phyloP scores from a whole-genome alignment of 1,140 invertebrate species.

The Bradynema listronoti region DNA sequence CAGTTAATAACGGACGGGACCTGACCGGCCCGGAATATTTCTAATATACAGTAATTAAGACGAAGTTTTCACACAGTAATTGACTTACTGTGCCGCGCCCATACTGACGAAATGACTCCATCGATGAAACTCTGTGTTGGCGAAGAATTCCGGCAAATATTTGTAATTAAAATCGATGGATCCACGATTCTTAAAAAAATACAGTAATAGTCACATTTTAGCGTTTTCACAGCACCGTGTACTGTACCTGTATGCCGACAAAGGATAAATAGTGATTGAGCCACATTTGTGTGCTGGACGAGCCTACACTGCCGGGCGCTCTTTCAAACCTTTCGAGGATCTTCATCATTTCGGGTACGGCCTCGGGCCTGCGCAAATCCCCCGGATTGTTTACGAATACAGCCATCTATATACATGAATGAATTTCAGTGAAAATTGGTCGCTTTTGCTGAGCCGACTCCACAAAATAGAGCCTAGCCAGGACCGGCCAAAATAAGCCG shows the following conservation, averaged over 20 bases:
- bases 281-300: conserved; percentile 54
- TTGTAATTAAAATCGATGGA: conserved; percentile 56
- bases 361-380: conserved; percentile 43
- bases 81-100: conserved; percentile 35
- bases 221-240: too few species aligned
- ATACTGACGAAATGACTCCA: conserved; percentile 55
- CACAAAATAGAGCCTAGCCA: too few species aligned
- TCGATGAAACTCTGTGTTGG: conserved; percentile 39
- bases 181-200: conserved; percentile 40
- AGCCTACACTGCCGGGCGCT: conserved; percentile 44
- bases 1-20: too few species aligned
- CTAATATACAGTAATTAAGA: too few species aligned
- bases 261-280: conserved; percentile 49
- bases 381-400: conserved; percentile 54
- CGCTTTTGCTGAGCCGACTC: too few species aligned
- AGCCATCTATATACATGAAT: conserved; percentile 36
- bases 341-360: conserved; percentile 46
- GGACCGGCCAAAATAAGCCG: too few species aligned
- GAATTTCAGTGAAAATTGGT: conserved; percentile 1
- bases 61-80: too few species aligned
- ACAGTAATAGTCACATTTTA: too few species aligned
- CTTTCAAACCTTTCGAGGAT: conserved; percentile 48
- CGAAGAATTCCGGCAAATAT: conserved; percentile 54
- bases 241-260: conserved; percentile 36
- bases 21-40: too few species aligned